A percentile compares a stretch with the other conserved stretches of the same genome.
These are phyloP conservation scores for Eptatretus atami DNA, from an alignment of 2,797 vertebrate species.

Conservation along the genomic window DNA sequence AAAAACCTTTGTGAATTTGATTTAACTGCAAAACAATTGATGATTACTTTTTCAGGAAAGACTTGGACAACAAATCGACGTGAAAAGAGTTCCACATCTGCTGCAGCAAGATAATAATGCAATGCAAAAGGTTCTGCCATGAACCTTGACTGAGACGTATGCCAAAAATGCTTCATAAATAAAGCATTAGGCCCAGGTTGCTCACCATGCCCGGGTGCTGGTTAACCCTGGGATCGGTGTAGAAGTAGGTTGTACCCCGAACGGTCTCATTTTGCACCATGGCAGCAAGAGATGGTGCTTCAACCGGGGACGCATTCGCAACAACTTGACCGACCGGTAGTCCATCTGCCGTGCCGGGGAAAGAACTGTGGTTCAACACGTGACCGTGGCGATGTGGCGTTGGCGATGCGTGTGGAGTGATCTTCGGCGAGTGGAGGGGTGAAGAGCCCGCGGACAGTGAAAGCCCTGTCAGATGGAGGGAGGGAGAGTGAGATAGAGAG, in stretches of 20 bases:
- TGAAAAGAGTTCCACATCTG: no score
- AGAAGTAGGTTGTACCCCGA: slow-evolving; percentile 94
- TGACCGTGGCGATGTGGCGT: slow-evolving; percentile 82
- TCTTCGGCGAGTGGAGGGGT: slow-evolving; percentile 94
- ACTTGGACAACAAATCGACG: no score
- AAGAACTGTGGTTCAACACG: slow-evolving; percentile 78
- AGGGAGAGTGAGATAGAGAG: no score
- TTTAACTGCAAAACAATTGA: no score
- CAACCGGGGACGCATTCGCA: neutral
- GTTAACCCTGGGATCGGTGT: slow-evolving; percentile 76
- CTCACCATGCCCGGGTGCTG: slow-evolving; percentile 79
- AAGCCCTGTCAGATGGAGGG: slow-evolving; percentile 28
- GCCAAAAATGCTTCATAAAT: no score
- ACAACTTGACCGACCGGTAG: neutral
- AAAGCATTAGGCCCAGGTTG: neutral
- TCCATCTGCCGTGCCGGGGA: slow-evolving; percentile 25
- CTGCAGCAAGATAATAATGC: no score
- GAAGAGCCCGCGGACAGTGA: slow-evolving; percentile 90
- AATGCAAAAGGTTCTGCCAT: no score
- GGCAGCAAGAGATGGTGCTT: slow-evolving; percentile 26
- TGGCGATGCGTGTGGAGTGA: slow-evolving; percentile 88
- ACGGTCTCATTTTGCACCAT: slow-evolving; percentile 97
- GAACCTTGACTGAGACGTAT: no score
- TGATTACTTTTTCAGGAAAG: no score
- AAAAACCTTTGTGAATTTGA: no score